Evolutionary conservation across 2,113 vertebrate species (phyloP), one percentile per base, ranked within the genome.

Genomic region (Motacilla tschutschensis): DNA sequence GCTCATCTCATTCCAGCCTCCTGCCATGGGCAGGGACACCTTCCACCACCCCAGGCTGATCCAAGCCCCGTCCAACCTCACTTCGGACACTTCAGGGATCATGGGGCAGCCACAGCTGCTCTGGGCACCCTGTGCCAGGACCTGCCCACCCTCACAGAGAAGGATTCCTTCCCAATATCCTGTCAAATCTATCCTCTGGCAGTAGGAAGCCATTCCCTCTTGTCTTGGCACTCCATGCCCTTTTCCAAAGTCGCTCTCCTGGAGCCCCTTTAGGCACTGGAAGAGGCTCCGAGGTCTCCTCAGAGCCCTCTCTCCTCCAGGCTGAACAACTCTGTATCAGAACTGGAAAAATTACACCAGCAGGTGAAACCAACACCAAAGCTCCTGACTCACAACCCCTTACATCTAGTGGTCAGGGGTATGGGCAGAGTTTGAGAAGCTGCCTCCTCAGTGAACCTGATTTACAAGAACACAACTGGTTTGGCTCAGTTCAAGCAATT

Each of bases 241-340:
- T 51, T 85, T 3, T 25, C 38, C 59, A 4, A 3, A 72, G 38
- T 4, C 1, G 59, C 24, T 31, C 33, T 59, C 53, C 0, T 66
- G 24, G 40, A 40, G 33, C 33, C 29, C 51, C 53, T 59, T 46
- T 0, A 46, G 29, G 33, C 12, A 0, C 53, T 14, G 38, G n/a
- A 58, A 44, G 21, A 20, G 31, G 48, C 8, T 70, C 41, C 16
- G 6, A 31, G 57, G 0, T 26, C 9, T 26, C 14, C 48, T 33
- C 26, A 24, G 29, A 60, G 9, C 29, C 31, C 28, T 16, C 36
- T 13, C 35, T 41, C 10, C 33, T 41, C 17, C 72, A 54, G n/a
- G 15, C 0, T 44, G 58, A 63, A 33, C 7, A 33, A 9, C 3
- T 19, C 38, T 14, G 0, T 3, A 57, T 0, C 0, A 0, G 26